Base-by-base conservation (phyloP, 2,113 vertebrate genomes). In the Psophia crepitans region DNA sequence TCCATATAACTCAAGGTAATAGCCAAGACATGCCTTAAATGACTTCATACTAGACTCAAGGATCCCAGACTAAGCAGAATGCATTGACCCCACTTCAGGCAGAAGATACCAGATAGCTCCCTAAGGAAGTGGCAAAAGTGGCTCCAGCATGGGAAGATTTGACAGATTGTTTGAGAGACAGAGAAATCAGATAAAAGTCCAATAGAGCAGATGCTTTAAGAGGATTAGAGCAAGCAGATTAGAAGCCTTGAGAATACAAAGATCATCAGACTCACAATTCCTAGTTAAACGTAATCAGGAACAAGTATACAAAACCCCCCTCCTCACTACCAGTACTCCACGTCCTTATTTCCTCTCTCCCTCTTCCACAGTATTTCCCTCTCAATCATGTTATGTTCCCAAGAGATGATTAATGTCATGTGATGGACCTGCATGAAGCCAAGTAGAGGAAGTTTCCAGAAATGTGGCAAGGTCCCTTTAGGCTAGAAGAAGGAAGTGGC, bases 211-310 rank as follows among this genome's bases (percentile, higher is more conserved):
- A 97, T 82, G 91, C 83, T 88, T 43, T 93, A 98, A 98, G 97
- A 98, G 93, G 97, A 98, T 98, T 98, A 98, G n/a, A 61, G 91
- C 87, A 92, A 97, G 96, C 32, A 3, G 97, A 98, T 98, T 97
- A 98, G 87, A 94, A 95, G 64, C 89, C 88, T 92, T 90, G 87
- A 96, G 89, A 97, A 97, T 35, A 88, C 48, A 96, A 96, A 83
- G 83, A 91, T 84, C 87, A 97, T 64, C 91, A 92, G 75, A 97
- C 86, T 97, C 91, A 86, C 21, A 2, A 90, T 97, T 97, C 80
- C 71, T 96, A 91, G 97, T 97, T 91, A 96, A 93, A 96, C n/a
- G 94, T 96, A 96, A 94, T 97, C 93, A 96, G 53, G 73, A 94
- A 51, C 69, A 87, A 94, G 63, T 60, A 97, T 89, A 44, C 56